These are phyloP conservation scores for Andrena bucephala DNA, from an alignment of 2,888 invertebrate genomes.

Conservation along the genomic window DNA sequence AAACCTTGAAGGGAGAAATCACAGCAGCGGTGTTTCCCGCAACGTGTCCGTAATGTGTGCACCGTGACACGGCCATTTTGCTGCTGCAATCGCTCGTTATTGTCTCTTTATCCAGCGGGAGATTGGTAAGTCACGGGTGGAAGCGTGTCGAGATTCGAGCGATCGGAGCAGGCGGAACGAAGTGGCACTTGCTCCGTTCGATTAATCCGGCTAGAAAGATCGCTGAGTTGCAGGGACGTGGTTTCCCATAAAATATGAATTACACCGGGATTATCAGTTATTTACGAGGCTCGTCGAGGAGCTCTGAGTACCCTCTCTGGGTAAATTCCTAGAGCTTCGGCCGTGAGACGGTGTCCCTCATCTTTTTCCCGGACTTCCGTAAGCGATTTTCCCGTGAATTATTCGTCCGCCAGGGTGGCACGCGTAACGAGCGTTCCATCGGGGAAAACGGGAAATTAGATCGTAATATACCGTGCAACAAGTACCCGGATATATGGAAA, in stretches of 20 bases:
- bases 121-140: conserved; percentile 11
- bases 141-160: conserved; percentile 37
- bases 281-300: conserved; percentile 33
- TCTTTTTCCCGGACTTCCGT: conserved; percentile 5
- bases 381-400: conserved; percentile 19
- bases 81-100: neutral
- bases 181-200: conserved; percentile 19
- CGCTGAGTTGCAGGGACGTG: neutral
- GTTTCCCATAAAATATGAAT: conserved; percentile 43
- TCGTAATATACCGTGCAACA: conserved; percentile 30
- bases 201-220: conserved; percentile 19
- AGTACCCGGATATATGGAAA: conserved; percentile 20
- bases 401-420: neutral
- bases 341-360: neutral
- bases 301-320: neutral
- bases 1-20: too few relatives aligned
- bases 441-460: conserved; percentile 29
- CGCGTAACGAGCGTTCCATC: neutral
- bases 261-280: conserved; percentile 47
- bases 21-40: too few relatives aligned
- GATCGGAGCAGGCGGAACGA: conserved; percentile 12
- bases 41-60: neutral
- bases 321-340: conserved; percentile 16
- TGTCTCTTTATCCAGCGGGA: neutral
- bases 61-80: neutral